These are phyloP conservation scores for Dione juno DNA, from an alignment of 2,888 invertebrate species.

Conservation along the genomic window DNA sequence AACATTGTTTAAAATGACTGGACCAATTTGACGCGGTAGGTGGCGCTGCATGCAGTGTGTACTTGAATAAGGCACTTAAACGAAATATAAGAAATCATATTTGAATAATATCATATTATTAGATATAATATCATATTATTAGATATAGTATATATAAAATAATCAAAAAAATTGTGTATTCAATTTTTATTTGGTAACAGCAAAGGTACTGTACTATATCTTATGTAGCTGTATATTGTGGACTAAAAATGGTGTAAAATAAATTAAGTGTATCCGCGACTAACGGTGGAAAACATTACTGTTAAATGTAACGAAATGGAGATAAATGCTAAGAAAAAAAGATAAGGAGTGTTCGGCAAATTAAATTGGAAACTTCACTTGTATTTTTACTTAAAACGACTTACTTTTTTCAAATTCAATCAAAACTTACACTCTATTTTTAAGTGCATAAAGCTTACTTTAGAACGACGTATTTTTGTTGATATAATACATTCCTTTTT, in stretches of 20 bases:
- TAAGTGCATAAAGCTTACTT: constrained; percentile 43
- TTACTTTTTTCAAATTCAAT: constrained; percentile 38
- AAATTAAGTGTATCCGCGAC: constrained; percentile 37
- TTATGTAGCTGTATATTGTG: neutral
- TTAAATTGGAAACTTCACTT: constrained; percentile 77
- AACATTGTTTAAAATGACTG: no score
- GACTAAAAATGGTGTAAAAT: constrained; percentile 24
- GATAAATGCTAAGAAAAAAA: constrained; percentile 75
- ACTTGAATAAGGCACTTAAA: no score
- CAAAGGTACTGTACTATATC: neutral
- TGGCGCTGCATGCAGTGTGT: no score
- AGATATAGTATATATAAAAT: no score
- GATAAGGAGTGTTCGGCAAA: constrained; percentile 77
- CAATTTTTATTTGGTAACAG: neutral
- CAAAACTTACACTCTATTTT: constrained; percentile 39
- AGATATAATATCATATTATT: no score
- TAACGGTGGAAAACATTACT: constrained; percentile 59
- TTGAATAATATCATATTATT: no score
- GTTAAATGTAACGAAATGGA: constrained; percentile 75
- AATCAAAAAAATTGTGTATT: neutral
- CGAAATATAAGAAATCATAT: no score
- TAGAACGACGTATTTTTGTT: constrained; percentile 12
- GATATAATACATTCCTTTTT: constrained; percentile 47
- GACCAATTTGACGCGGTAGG: no score
- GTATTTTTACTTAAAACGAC: constrained; percentile 47